Evolutionary conservation across 2,113 vertebrate species (phyloP).

Genomic region (Macrotis lagotis): DNA sequence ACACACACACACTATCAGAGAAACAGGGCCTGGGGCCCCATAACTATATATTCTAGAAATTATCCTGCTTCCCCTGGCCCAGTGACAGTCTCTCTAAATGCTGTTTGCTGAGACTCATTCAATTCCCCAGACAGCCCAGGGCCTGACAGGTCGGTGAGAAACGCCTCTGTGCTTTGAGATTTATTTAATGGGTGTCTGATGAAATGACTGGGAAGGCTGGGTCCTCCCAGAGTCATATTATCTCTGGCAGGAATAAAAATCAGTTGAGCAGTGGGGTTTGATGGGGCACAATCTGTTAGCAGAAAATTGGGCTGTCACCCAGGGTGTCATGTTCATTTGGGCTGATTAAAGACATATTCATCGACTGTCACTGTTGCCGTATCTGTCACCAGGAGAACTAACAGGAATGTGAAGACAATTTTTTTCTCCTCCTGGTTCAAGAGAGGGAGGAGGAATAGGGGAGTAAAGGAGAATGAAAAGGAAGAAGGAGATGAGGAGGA

Average conservation of each 20-base stretch:
- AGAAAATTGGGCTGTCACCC: constrained; percentile 99
- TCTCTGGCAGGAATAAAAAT: constrained; percentile 90
- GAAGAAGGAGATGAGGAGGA: background rate
- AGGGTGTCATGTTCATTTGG: constrained; percentile 91
- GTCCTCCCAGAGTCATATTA: constrained; percentile 83
- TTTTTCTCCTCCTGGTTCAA: background rate
- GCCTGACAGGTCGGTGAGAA: constrained; percentile 85
- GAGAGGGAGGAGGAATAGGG: background rate
- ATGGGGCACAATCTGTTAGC: constrained; percentile 94
- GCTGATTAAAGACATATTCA: constrained; percentile 95
- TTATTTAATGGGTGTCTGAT: constrained; percentile 83
- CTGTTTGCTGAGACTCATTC: constrained; percentile 61
- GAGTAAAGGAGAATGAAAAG: no score
- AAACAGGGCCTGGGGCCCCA: background rate
- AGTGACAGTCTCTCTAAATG: constrained; percentile 31
- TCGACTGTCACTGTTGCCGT: constrained; percentile 87
- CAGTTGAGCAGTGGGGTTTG: constrained; percentile 84
- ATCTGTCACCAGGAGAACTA: constrained; percentile 79
- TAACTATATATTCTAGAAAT: constrained; percentile 1
- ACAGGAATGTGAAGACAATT: constrained; percentile 71
- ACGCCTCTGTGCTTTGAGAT: constrained; percentile 79
- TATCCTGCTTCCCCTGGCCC: background rate
- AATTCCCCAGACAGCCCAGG: constrained; percentile 64
- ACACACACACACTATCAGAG: background rate
- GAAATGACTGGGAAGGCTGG: constrained; percentile 78